Percentiles rank a stretch among this genome's conserved stretches.
Evolutionary conservation across 2,113 vertebrate genomes (phyloP).

Genomic region (Stigmatopora nigra): DNA sequence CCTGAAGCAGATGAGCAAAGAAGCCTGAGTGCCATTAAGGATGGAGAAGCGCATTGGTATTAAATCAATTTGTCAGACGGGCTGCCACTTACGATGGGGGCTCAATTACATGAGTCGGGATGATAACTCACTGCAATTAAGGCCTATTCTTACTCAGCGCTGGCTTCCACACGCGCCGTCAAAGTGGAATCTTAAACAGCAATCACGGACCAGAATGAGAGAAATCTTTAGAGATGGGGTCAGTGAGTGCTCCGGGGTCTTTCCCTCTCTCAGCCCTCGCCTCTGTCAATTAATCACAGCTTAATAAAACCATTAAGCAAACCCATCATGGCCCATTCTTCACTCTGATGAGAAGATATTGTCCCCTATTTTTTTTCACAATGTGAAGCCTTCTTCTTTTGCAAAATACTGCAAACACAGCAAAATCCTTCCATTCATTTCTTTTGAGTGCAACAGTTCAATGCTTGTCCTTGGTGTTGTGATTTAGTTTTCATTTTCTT

Average conservation of each 20-base stretch:
- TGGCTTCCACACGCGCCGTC: conserved; percentile 58
- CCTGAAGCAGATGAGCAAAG: conserved; percentile 51
- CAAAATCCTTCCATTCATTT: conserved; percentile 1
- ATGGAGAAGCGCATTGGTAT: conserved; percentile 67
- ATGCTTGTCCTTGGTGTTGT: too few species aligned
- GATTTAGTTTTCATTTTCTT: too few species aligned
- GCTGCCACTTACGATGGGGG: conserved; percentile 63
- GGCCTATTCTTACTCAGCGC: conserved; percentile 54
- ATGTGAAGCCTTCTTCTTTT: neutral
- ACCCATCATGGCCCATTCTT: conserved; percentile 45
- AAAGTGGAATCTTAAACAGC: conserved; percentile 66
- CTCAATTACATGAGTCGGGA: conserved; percentile 67
- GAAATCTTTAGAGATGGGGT: conserved; percentile 64
- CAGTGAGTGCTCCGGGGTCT: conserved; percentile 60
- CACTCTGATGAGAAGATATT: conserved; percentile 24
- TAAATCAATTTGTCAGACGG: conserved; percentile 75
- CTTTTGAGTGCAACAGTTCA: neutral
- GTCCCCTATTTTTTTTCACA: conserved; percentile 20
- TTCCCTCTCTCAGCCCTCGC: conserved; percentile 47
- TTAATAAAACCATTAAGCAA: conserved; percentile 64
- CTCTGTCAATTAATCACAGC: conserved; percentile 46
- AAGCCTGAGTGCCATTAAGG: conserved; percentile 58
- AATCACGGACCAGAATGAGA: conserved; percentile 64
- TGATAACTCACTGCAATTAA: conserved; percentile 72
- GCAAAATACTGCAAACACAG: neutral